phyloP scores from a whole-genome alignment of 2,113 vertebrate species.

The Psittacula cyanocephala region DNA sequence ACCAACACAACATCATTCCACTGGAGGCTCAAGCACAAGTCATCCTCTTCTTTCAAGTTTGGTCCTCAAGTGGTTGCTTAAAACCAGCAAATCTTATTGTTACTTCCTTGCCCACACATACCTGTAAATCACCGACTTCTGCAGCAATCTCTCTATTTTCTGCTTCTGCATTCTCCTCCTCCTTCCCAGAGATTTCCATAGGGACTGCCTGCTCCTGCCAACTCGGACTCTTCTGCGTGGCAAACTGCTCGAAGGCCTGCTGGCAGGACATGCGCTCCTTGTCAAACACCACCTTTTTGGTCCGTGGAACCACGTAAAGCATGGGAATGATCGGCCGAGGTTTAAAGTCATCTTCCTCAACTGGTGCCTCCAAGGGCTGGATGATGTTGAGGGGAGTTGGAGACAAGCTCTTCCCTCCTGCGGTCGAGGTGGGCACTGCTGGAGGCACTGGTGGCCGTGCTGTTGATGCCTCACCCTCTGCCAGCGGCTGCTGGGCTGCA shows the following conservation, averaged over 20 bases:
- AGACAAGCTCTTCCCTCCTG: not conserved
- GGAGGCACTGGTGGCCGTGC: accelerated
- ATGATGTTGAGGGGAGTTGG: constrained; percentile 49
- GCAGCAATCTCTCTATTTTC: not conserved
- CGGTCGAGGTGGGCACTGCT: accelerated
- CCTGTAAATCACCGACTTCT: constrained; percentile 36
- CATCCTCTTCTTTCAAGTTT: not conserved
- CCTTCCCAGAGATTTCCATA: constrained; percentile 7
- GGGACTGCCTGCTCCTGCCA: constrained; percentile 12
- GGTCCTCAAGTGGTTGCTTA: not conserved
- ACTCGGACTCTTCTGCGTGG: constrained; percentile 20
- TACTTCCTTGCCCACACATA: not conserved
- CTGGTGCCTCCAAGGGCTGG: not conserved
- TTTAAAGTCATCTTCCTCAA: constrained; percentile 59
- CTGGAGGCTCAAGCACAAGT: not conserved
- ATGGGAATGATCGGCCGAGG: constrained; percentile 77
- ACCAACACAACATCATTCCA: not conserved
- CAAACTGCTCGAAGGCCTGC: constrained; percentile 83
- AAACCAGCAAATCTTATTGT: not conserved
- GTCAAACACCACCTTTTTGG: constrained; percentile 61
- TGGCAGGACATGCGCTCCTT: constrained; percentile 79
- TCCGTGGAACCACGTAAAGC: constrained; percentile 75
- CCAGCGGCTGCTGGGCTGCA: accelerated
- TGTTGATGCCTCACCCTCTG: not conserved
- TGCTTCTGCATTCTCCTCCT: constrained; percentile 20